Conservation (phyloP, 2,888 invertebrate species). For the Apomyelois bistriatella region DNA sequence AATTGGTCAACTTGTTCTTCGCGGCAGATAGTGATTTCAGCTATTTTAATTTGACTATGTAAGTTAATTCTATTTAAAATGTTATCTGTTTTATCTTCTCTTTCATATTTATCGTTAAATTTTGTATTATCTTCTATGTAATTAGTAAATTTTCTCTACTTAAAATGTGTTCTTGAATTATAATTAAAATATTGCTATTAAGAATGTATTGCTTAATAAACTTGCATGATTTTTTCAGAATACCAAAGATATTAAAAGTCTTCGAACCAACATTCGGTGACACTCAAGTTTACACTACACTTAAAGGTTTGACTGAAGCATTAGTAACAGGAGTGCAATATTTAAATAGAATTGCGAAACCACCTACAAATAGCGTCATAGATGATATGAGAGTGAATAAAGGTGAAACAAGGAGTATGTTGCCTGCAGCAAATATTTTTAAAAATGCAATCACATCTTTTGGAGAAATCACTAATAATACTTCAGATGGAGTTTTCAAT, state of each 20-base stretch:
- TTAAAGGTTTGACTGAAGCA: slow-evolving; percentile 48
- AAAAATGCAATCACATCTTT: slow-evolving; percentile 40
- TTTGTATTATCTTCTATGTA: no score
- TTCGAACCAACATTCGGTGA: slow-evolving; percentile 63
- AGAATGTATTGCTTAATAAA: background rate
- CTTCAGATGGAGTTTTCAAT: slow-evolving; percentile 47
- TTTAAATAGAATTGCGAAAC: slow-evolving; percentile 42
- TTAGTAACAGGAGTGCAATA: slow-evolving; percentile 45
- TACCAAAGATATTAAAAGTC: slow-evolving; percentile 53
- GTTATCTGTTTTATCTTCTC: background rate
- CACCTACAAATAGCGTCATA: background rate
- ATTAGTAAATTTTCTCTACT: no score
- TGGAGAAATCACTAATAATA: slow-evolving; percentile 30
- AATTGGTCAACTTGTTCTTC: slow-evolving; percentile 46
- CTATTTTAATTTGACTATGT: slow-evolving; percentile 61
- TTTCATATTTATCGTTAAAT: background rate
- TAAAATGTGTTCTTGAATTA: no score
- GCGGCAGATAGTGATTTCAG: slow-evolving; percentile 51
- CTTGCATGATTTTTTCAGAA: slow-evolving; percentile 39
- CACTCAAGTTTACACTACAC: slow-evolving; percentile 50
- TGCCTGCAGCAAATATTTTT: slow-evolving; percentile 31
- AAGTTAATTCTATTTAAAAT: slow-evolving; percentile 27
- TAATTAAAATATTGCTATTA: no score
- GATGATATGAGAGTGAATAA: background rate
- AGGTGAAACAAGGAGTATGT: background rate